Evolutionary conservation across 35 echinoderm and acorn worm genomes (phyloP), one percentile per base, ranked within the genome.

Genomic region (Heliocidaris tuberculata): DNA sequence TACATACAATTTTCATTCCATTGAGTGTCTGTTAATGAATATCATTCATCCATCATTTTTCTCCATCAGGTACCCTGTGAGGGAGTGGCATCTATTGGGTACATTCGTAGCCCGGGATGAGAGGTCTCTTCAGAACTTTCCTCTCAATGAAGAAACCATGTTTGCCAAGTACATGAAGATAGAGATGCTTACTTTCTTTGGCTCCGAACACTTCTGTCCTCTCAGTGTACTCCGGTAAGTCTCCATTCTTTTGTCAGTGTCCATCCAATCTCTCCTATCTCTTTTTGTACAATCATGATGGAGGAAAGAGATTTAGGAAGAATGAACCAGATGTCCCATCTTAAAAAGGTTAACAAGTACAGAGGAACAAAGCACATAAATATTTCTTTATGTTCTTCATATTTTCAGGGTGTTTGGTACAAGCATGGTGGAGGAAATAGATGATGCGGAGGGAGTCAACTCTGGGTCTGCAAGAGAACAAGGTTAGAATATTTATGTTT

Each of bases 161-260:
- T 99, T 99, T 95, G 96, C 98, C 47, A 99, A 99, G 85, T 99
- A 95, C 93, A 95, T 99, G 93, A 99, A 97, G 93, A 94, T 99
- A 32, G 98, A 99, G 56, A 93, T 99, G 92, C 86, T 99, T 47
- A 97, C 98, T 30, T 99, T 99, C 92, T 99, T 99, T 94, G 98
- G 98, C 60, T 95, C 85, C 3, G 98, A 99, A 56, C 98, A 99
- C 61, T 99, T 96, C 30, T 99, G 98, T 93, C 98, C 98, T 8
- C 95, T 99, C 16, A 97, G 95, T 85, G 94, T 97, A 8, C 93
- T 99, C 29, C 96, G 98, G 98, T 99, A 27, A 86, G 92, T 92
- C n/a, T 47, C 11, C 48, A 0, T 60, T 16, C 31, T 95, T 90
- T 13, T 88, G 24, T 32, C 19, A 15, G 59, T 60, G 19, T 0